A percentile compares a stretch with the other conserved stretches of the same genome.
Conservation (phyloP, 2,113 vertebrate species). For the Pipa parva region DNA sequence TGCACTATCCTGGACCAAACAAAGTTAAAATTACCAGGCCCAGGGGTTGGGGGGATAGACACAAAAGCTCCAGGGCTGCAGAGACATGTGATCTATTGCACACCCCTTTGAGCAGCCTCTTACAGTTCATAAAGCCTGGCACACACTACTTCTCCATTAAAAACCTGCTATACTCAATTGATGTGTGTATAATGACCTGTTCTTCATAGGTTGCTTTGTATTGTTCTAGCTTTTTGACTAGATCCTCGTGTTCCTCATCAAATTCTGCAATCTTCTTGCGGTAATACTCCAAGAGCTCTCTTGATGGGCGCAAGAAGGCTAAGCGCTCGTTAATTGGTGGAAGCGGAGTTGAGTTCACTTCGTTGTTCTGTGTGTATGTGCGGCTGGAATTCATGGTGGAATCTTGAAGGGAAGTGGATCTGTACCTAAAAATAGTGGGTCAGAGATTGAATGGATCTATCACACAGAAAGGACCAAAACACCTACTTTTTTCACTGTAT, state of each 20-base stretch:
- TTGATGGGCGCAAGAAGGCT: constrained; percentile 75
- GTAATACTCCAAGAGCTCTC: constrained; percentile 87
- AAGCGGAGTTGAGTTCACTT: constrained; percentile 63
- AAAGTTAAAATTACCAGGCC: too few species aligned
- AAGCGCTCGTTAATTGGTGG: constrained; percentile 77
- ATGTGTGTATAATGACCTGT: constrained; percentile 70
- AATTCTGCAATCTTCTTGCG: constrained; percentile 81
- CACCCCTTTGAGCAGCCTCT: too few species aligned
- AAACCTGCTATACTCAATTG: not conserved
- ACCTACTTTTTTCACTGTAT: too few species aligned
- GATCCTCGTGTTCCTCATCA: constrained; percentile 81
- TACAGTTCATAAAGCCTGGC: too few species aligned
- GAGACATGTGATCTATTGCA: too few species aligned
- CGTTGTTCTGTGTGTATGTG: constrained; percentile 35
- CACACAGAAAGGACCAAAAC: too few species aligned
- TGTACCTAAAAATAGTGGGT: constrained; percentile 16
- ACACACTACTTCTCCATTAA: not conserved
- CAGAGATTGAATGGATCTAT: too few species aligned
- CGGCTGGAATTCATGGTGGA: not conserved
- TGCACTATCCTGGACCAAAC: too few species aligned
- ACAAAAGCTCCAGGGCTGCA: too few species aligned
- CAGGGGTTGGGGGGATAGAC: too few species aligned
- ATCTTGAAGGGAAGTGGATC: not conserved
- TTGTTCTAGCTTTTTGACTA: constrained; percentile 80
- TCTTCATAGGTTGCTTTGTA: constrained; percentile 73